Conservation (phyloP, 2,113 vertebrate species). For the Gavia stellata region DNA sequence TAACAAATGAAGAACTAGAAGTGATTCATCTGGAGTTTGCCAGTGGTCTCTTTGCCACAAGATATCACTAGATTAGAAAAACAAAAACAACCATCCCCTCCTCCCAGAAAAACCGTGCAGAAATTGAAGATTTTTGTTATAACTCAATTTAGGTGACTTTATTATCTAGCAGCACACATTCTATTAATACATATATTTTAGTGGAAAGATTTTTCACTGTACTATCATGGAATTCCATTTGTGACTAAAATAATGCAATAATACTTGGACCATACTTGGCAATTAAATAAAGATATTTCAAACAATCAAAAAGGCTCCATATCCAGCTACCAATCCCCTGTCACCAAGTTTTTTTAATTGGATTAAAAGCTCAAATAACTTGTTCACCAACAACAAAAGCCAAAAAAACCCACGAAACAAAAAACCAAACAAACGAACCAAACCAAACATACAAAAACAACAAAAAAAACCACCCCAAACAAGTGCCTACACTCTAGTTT, state of each 20-base stretch:
- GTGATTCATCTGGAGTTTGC: neutral
- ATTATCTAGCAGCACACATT: neutral
- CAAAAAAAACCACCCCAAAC: fast-evolving
- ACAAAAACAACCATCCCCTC: neutral
- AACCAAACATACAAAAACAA: too few relatives aligned
- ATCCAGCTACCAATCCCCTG: neutral
- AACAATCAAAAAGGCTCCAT: neutral
- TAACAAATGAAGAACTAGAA: neutral
- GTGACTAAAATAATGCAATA: neutral
- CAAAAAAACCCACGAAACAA: neutral
- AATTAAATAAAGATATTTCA: neutral
- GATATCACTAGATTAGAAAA: neutral
- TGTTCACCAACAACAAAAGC: neutral
- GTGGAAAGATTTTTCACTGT: neutral
- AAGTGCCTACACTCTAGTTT: neutral
- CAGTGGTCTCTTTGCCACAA: neutral
- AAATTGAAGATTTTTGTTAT: neutral
- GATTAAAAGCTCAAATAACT: neutral
- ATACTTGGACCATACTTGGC: neutral
- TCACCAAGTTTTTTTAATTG: neutral
- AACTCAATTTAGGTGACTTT: neutral
- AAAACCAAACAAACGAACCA: too few relatives aligned
- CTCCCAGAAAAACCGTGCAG: neutral
- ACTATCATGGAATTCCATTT: neutral
- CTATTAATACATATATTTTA: neutral